Evolutionary conservation across 2,113 vertebrate genomes (phyloP).

Genomic region (Eclectus roratus): DNA sequence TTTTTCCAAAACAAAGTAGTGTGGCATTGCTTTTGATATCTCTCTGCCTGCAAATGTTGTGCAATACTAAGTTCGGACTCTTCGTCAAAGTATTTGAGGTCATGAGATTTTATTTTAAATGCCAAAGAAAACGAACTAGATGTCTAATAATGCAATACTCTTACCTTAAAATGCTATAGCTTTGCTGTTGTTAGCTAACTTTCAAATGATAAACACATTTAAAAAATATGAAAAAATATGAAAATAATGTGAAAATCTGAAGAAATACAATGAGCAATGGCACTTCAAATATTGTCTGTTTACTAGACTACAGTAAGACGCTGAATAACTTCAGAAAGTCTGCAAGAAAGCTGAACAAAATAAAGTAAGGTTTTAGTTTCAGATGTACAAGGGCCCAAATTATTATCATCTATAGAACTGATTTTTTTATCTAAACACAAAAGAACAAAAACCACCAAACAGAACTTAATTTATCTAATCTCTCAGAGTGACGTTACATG

Average conservation of each 20-base stretch:
- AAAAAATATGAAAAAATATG: background rate
- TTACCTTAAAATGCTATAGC: constrained; percentile 16
- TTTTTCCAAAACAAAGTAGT: background rate
- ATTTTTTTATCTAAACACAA: background rate
- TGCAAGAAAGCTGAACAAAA: background rate
- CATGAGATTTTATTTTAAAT: constrained; percentile 62
- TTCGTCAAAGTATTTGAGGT: constrained; percentile 55
- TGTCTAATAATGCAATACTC: background rate
- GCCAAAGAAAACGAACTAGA: constrained; percentile 50
- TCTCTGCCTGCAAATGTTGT: constrained; percentile 9
- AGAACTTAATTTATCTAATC: background rate
- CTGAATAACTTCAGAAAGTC: background rate
- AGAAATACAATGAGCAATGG: background rate
- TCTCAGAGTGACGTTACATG: background rate
- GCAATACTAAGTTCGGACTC: constrained; percentile 24
- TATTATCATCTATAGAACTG: background rate
- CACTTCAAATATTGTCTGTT: background rate
- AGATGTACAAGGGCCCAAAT: background rate
- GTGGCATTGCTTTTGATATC: background rate
- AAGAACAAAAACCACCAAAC: background rate
- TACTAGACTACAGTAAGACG: background rate
- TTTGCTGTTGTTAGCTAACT: background rate
- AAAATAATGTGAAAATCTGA: background rate
- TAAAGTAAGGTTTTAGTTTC: background rate
- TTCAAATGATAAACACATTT: background rate